Conservation (phyloP, 2,888 invertebrate species). For the Poecilobothrus nobilitatus region DNA sequence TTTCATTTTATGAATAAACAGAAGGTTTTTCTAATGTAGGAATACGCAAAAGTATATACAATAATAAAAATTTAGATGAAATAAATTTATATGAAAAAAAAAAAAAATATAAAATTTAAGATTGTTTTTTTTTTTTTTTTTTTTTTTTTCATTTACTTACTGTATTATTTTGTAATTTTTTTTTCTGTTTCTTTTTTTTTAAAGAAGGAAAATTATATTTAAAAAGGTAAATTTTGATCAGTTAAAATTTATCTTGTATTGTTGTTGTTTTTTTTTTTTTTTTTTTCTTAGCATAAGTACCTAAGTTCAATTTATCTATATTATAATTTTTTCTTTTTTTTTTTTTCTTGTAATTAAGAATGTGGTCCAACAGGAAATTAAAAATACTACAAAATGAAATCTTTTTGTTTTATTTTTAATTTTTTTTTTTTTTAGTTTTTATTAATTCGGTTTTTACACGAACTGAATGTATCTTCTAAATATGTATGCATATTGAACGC, state of each 20-base stretch:
- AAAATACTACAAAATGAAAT: neutral
- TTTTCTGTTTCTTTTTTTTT: neutral
- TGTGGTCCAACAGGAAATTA: constrained; percentile 4
- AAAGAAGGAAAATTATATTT: neutral
- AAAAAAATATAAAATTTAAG: neutral
- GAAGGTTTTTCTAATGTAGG: no score
- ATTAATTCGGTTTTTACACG: neutral
- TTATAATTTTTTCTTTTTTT: neutral
- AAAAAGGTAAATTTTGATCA: constrained; percentile 1
- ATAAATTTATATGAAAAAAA: neutral
- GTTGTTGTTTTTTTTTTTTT: neutral
- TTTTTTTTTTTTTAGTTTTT: neutral
- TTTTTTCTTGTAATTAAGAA: neutral
- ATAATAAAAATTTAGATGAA: no score
- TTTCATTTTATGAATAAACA: no score
- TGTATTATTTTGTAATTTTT: neutral
- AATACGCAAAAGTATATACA: no score
- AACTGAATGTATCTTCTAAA: neutral
- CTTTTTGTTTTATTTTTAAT: neutral
- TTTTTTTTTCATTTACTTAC: no score
- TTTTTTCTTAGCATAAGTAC: neutral
- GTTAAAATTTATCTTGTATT: neutral
- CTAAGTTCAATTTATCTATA: neutral
- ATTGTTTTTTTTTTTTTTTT: no score
- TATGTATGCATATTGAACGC: no score